Base-by-base conservation (phyloP, 1,140 invertebrate genomes). In the Ceratoteleas bidentatus region DNA sequence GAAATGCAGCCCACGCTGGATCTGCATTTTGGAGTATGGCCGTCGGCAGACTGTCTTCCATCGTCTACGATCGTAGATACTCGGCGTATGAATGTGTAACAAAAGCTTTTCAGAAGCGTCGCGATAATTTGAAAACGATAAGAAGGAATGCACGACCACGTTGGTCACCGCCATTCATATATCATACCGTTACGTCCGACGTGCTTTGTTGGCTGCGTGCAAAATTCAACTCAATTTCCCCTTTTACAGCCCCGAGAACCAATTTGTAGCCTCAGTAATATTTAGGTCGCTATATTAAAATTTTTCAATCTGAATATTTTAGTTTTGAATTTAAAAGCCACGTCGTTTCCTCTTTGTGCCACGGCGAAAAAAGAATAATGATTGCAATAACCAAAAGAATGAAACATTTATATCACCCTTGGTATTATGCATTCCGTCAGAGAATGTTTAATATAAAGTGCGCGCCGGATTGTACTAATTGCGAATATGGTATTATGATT, bases 61-160 rank as follows among this genome's bases (percentile, higher is more conserved):
- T 72, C 49, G 64, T 68, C 64, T 62, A 38, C 57, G 65, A 57
- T 69, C 50, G 53, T 11, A 60, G 57, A 68, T 62, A 53, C 36
- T 34, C 47, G 10, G 45, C 43, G 36, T 65, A 66, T 61, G 53
- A 66, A 52, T 47, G 62, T 50, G 62, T 53, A 62, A 73, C 58
- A 62, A 68, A 66, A 76, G 64, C 24, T 50, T 76, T 60, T 76
- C 61, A 53, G 57, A 56, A 68, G 32, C 47, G 73, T 68, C 56
- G 54, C 40, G 73, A 76, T 76, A 76, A 76, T 77, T 77, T 62
- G 57, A 50, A 68, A 77, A 77, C 43, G 74, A 76, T 76, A 76
- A 76, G 73, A 68, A 68, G 64, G 38, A 65, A 75, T 38, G 56
- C 47, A 34, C 33, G 60, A 34, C 38, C 56, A 34, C 54, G 32